phyloP scores from a whole-genome alignment of 2,888 invertebrate genomes.

The Eudasyphora cyanicolor region DNA sequence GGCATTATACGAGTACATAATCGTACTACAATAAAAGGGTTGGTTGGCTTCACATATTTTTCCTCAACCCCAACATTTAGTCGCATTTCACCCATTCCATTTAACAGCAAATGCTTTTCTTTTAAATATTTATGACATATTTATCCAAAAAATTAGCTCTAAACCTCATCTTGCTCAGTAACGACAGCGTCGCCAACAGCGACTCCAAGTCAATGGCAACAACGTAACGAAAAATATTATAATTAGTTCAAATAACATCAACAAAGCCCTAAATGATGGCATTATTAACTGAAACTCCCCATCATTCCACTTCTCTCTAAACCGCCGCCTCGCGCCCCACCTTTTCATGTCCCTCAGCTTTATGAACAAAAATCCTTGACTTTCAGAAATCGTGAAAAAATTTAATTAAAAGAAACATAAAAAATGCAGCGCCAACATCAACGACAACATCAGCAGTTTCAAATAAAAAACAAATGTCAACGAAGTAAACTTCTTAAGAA shows the following conservation, averaged over 20 bases:
- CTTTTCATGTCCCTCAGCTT: neutral
- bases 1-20: too few species aligned
- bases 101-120: neutral
- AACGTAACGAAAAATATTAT: neutral
- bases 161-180: neutral
- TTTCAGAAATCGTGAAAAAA: slow-evolving; percentile 7
- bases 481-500: slow-evolving; percentile 13
- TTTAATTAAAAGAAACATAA: slow-evolving; percentile 25
- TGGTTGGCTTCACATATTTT: neutral
- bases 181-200: too few species aligned
- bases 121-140: slow-evolving; percentile 3
- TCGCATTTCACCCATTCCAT: neutral
- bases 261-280: slow-evolving; percentile 5
- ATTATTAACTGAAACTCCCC: neutral
- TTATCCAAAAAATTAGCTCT: neutral
- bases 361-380: neutral
- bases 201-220: too few species aligned
- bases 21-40: too few species aligned
- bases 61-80: neutral
- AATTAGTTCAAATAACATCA: slow-evolving; percentile 9
- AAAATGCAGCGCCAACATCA: neutral
- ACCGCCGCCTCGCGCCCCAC: neutral
- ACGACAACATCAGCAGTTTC: too few species aligned
- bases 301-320: neutral
- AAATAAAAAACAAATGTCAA: neutral